Evolutionary conservation across 2,888 invertebrate genomes (phyloP), one percentile per base, ranked within the genome.

Genomic region (Dugesia japonica): DNA sequence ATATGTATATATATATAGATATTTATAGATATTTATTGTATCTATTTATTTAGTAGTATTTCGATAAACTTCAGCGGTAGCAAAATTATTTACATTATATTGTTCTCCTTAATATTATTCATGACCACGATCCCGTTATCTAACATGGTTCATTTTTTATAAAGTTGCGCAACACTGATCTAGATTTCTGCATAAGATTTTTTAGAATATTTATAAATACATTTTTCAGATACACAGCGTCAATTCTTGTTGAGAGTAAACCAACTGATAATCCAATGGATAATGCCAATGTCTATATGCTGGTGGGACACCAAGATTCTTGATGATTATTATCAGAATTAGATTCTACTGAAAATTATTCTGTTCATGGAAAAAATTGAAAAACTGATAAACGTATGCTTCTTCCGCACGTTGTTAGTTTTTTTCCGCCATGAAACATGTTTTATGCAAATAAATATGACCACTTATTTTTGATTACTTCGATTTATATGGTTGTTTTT

Each of bases 261-360:
- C 86, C 92, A 77, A 89, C 89, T 79, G 88, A 89, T 76, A 82
- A 84, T 71, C 83, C 83, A 26, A 81, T 81, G 13, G 91, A 92
- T 83, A 92, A 92, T 78, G 92, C 92, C 82, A 94, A 95, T 86
- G 88, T 97, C 80, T 94, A 94, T 85, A 93, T 95, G 82, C 87
- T 97, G 81, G 94, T 95, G 78, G 95, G 95, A 56, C 95, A 97
- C 20, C 71, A 56, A 7, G 75, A 75, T 28, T 74, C 75, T 7
- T 74, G 17, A 38, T 13, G 17, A 13, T 13, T 9, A 38, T 38
- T 38, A 38, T 17, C 38, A 13, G 9, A 38, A 38, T 38, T 17
- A 17, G 9, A 17, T 9, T 38, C 38, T 38, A 17, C 17, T 38
- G 38, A 38, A 38, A 38, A n/a, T n/a, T n/a, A n/a, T n/a, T n/a